phyloP scores from a whole-genome alignment of 2,113 vertebrate species.

The Echinops telfairi region DNA sequence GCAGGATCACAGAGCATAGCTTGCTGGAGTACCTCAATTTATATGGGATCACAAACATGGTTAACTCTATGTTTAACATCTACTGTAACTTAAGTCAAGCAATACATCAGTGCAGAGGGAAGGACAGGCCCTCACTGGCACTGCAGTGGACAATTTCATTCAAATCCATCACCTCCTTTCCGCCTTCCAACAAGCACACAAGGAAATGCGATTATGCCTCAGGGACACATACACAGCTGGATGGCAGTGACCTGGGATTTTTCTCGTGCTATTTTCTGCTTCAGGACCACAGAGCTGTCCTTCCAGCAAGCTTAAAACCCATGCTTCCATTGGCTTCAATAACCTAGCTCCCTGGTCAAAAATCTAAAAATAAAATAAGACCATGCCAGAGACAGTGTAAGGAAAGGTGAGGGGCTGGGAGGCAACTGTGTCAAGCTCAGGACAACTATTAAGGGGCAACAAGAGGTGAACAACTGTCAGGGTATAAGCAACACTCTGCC shows the following conservation, averaged over 20 bases:
- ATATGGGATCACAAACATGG: too few species aligned
- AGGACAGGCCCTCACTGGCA: too few species aligned
- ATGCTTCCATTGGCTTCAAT: background rate
- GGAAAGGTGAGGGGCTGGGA: background rate
- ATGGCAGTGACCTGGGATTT: background rate
- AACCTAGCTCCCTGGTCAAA: background rate
- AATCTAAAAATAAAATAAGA: background rate
- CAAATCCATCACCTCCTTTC: background rate
- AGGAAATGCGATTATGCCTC: too few species aligned
- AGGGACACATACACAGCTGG: fast-evolving
- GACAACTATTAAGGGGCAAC: background rate
- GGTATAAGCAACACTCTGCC: background rate
- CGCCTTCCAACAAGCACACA: background rate
- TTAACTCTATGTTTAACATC: background rate
- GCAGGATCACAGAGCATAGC: background rate
- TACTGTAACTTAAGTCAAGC: background rate
- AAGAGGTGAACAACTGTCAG: background rate
- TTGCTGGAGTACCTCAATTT: background rate
- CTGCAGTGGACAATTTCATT: fast-evolving
- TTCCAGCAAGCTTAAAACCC: background rate
- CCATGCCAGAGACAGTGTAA: background rate
- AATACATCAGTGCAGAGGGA: background rate
- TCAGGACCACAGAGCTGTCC: background rate
- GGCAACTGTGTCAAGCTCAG: background rate
- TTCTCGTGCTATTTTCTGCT: background rate